Evolutionary conservation across 2,113 vertebrate species (phyloP).

Genomic region (Leptosomus discolor): DNA sequence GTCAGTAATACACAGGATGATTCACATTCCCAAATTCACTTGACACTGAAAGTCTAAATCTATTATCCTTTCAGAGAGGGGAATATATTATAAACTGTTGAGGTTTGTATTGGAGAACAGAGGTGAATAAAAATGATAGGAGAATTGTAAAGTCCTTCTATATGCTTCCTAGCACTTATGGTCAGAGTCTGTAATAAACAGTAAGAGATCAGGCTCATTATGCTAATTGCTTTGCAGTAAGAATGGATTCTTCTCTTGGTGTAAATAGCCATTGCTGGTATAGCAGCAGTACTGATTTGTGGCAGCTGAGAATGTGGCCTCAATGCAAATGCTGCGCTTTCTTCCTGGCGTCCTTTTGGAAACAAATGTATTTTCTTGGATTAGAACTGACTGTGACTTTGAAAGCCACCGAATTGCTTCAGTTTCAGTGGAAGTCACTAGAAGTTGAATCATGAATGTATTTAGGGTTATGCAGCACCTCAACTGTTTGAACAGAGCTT

Average conservation of each 20-base stretch:
- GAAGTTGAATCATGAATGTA: background rate
- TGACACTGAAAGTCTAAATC: background rate
- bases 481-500: background rate
- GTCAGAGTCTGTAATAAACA: background rate
- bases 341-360: background rate
- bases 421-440: background rate
- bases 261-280: background rate
- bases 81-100: background rate
- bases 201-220: background rate
- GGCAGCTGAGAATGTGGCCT: constrained; percentile 31
- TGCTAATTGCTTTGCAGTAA: background rate
- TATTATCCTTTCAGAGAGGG: background rate
- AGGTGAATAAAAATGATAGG: background rate
- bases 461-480: background rate
- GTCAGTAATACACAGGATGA: background rate
- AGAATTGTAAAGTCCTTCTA: background rate
- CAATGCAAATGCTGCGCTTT: background rate
- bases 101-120: background rate
- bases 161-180: background rate
- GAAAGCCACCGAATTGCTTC: background rate
- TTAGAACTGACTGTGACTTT: background rate
- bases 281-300: background rate
- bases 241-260: background rate
- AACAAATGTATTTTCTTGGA: background rate
- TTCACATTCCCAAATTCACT: background rate